phyloP scores from a whole-genome alignment of 2,113 vertebrate species.

The Lontra canadensis region DNA sequence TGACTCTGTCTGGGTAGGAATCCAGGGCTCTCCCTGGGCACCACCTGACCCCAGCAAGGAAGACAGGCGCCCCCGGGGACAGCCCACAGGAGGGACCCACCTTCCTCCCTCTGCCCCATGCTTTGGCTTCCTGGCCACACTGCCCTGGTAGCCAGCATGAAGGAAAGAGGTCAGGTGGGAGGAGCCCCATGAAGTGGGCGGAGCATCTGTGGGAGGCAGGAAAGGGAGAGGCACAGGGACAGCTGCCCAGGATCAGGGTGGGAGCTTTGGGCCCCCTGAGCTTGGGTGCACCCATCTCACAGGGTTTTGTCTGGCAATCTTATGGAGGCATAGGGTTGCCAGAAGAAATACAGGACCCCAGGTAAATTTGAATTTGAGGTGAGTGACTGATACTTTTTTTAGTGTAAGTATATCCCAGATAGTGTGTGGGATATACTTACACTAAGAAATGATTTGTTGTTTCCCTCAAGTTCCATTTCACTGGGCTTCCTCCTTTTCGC shows the following conservation, averaged over 20 bases:
- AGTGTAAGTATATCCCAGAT: no score
- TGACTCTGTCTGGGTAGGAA: not conserved
- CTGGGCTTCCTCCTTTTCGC: not conserved
- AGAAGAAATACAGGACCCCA: not conserved
- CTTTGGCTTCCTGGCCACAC: not conserved
- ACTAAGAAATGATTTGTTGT: not conserved
- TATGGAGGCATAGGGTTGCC: not conserved
- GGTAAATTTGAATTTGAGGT: not conserved
- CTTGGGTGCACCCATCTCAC: not conserved
- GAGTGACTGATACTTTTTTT: not conserved
- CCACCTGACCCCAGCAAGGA: not conserved
- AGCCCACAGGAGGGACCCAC: not conserved
- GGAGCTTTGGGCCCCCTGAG: rapidly evolving
- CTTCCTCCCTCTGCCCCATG: not conserved
- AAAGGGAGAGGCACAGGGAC: not conserved
- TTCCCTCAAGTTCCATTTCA: not conserved
- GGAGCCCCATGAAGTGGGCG: not conserved
- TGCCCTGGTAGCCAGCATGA: not conserved
- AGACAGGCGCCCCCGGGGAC: not conserved
- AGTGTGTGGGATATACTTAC: no score
- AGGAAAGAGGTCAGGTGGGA: not conserved
- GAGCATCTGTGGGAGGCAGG: not conserved
- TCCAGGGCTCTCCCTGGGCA: not conserved
- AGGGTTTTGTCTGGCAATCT: no score
- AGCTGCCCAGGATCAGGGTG: not conserved